phyloP scores from a whole-genome alignment of 2,113 vertebrate genomes.

The Antechinus flavipes region DNA sequence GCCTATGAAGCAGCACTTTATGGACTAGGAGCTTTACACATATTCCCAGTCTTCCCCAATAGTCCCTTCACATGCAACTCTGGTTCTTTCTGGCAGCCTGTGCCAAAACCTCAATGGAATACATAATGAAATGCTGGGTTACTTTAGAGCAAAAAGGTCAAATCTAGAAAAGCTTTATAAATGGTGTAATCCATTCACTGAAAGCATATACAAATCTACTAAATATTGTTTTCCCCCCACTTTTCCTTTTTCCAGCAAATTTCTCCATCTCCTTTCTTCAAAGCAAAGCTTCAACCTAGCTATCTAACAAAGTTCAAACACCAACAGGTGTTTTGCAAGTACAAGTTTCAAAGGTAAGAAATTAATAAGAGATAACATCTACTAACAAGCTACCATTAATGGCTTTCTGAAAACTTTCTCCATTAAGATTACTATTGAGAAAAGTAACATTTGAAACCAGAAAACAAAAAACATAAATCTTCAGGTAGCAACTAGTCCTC shows the following conservation, averaged over 20 bases:
- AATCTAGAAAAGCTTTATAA: constrained; percentile 64
- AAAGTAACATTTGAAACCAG: constrained; percentile 16
- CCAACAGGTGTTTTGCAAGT: constrained; percentile 58
- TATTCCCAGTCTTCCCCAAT: constrained; percentile 48
- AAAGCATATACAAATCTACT: constrained; percentile 55
- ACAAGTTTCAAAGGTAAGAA: constrained; percentile 55
- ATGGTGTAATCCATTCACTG: constrained; percentile 66
- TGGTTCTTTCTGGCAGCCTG: constrained; percentile 31
- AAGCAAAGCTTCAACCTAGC: constrained; percentile 39
- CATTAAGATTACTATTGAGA: constrained; percentile 10
- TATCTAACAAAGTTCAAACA: constrained; percentile 46
- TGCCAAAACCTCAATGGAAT: constrained; percentile 61
- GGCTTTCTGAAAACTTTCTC: constrained; percentile 11
- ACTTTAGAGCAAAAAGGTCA: constrained; percentile 72
- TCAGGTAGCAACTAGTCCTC: background rate
- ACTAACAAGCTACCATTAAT: constrained; percentile 31
- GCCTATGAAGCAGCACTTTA: constrained; percentile 41
- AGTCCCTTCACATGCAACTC: constrained; percentile 64
- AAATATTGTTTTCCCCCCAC: constrained; percentile 15
- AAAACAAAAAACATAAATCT: constrained; percentile 34
- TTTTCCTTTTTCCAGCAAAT: constrained; percentile 43
- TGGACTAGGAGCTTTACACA: background rate
- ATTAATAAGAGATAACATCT: constrained; percentile 42
- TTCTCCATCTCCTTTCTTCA: constrained; percentile 48
- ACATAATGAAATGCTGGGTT: constrained; percentile 66